Evolutionary conservation across 2,797 vertebrate genomes (phyloP).

Genomic region (Pristis pectinata): DNA sequence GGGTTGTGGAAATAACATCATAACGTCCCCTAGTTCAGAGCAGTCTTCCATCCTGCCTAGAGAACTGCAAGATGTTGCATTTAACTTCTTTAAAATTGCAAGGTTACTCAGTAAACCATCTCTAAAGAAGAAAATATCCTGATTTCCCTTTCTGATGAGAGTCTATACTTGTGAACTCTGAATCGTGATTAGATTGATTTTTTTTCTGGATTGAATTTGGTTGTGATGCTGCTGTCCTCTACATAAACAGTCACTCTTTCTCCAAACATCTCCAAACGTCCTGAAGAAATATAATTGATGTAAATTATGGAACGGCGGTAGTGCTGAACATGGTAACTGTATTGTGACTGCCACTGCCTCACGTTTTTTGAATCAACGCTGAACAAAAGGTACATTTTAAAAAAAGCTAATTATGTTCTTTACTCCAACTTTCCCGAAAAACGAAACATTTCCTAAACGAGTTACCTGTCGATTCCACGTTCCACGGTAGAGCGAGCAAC

Average conservation of each 20-base stretch:
- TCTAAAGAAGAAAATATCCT: background rate
- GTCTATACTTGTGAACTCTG: too few species aligned
- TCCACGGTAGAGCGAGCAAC: background rate
- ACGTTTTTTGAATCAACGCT: background rate
- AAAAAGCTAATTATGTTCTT: too few species aligned
- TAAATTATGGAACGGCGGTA: background rate
- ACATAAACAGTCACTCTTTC: background rate
- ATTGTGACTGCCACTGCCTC: too few species aligned
- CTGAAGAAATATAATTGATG: background rate
- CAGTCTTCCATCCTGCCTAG: constrained; percentile 58
- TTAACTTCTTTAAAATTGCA: background rate
- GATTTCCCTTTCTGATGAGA: background rate
- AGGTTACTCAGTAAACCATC: too few species aligned
- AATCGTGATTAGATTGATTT: background rate
- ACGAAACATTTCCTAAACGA: too few species aligned
- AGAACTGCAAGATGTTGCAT: background rate
- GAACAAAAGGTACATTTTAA: background rate
- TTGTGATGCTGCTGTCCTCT: background rate
- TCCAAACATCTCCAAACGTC: background rate
- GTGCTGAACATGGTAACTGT: too few species aligned
- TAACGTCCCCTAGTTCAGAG: constrained; percentile 71
- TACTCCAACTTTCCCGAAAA: too few species aligned
- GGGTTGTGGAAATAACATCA: constrained; percentile 64
- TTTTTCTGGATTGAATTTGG: too few species aligned
- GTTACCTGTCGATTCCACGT: background rate